Conservation (phyloP, 2,797 vertebrate species). For the Tenualosa ilisha region DNA sequence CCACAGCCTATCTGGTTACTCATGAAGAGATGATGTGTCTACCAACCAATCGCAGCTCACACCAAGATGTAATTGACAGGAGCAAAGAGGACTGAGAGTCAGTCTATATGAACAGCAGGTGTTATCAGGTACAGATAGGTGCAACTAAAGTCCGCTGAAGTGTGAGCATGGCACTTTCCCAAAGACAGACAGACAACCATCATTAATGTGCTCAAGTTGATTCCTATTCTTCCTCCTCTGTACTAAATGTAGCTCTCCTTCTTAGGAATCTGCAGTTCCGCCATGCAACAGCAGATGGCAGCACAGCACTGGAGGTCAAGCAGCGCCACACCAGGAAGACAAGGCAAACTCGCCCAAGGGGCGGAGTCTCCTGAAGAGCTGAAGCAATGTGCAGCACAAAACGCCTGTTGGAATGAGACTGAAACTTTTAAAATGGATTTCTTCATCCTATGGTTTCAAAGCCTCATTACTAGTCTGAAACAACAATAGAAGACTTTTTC, state of each 20-base stretch:
- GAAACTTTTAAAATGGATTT: background rate
- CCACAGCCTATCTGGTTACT: background rate
- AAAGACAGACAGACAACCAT: background rate
- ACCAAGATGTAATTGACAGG: background rate
- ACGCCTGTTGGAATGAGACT: background rate
- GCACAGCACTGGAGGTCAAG: constrained; percentile 23
- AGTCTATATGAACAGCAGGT: background rate
- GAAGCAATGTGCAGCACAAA: background rate
- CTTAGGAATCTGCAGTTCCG: constrained; percentile 48
- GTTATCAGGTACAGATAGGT: background rate
- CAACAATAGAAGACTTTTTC: constrained; percentile 1
- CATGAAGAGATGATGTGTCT: background rate
- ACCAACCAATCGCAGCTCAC: constrained; percentile 14
- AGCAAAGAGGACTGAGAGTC: background rate
- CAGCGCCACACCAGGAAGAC: background rate
- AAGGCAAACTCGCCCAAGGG: background rate
- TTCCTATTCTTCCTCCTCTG: background rate
- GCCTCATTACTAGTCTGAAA: constrained; percentile 7
- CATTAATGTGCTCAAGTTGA: background rate
- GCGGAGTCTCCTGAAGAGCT: background rate
- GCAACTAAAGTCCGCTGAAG: background rate
- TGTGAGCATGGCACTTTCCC: background rate
- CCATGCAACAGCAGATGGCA: constrained; percentile 71
- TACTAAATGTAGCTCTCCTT: background rate
- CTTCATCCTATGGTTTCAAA: background rate